A percentile compares a stretch with the other conserved stretches of the same genome.
phyloP scores from a whole-genome alignment of 2,113 vertebrate species.

The Orthonyx spaldingii region DNA sequence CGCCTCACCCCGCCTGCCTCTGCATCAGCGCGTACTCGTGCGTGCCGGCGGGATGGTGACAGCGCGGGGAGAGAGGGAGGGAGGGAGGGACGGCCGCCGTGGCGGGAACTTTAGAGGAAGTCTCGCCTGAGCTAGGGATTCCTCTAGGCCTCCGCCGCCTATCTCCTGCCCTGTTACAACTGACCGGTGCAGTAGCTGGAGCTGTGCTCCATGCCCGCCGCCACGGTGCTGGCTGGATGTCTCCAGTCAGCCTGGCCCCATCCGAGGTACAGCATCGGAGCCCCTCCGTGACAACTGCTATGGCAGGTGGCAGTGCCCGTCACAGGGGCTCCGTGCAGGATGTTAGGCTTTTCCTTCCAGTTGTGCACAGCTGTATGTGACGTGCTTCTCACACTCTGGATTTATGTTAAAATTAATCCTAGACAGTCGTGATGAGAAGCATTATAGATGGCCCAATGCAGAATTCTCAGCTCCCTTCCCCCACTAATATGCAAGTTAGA shows the following conservation, averaged over 20 bases:
- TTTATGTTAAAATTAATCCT: not conserved
- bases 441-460: not conserved
- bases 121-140: not conserved
- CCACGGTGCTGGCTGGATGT: not conserved
- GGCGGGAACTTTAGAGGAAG: not conserved
- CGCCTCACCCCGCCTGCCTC: not conserved
- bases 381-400: fast-evolving
- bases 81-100: not conserved
- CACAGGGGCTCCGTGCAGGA: not conserved
- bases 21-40: not conserved
- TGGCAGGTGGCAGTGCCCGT: not conserved
- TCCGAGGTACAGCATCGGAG: no score
- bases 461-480: not conserved
- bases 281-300: not conserved
- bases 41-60: not conserved
- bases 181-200: fast-evolving
- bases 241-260: not conserved
- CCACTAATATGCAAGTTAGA: not conserved
- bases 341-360: not conserved
- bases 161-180: not conserved
- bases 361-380: not conserved
- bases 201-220: not conserved
- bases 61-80: not conserved
- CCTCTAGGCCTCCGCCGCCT: not conserved
- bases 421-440: not conserved